phyloP scores from a whole-genome alignment of 2,797 vertebrate genomes.

The Neomorphus geoffroyi region DNA sequence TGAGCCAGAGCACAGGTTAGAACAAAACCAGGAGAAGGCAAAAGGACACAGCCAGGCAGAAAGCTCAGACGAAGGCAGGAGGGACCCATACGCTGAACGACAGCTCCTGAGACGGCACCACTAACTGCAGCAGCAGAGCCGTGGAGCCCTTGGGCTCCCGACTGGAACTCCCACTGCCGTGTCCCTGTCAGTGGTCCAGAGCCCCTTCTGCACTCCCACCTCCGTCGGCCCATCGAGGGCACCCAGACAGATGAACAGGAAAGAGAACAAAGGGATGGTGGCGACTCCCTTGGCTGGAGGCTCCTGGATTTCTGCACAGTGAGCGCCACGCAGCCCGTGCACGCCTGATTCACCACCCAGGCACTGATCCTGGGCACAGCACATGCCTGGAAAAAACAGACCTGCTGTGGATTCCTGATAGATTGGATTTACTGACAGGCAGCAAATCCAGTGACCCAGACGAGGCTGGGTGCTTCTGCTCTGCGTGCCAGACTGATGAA shows the following conservation, averaged over 20 bases:
- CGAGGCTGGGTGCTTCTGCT: not conserved
- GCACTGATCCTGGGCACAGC: not conserved
- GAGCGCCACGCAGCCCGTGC: not conserved
- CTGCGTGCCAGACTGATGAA: accelerated
- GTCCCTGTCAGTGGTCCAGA: not conserved
- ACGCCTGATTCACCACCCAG: not conserved
- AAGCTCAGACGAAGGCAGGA: not conserved
- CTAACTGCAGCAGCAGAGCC: not conserved
- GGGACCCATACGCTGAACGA: accelerated
- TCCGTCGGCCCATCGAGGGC: not conserved
- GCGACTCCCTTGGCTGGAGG: not conserved
- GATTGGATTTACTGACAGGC: not conserved
- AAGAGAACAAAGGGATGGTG: accelerated
- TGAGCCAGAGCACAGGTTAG: not conserved
- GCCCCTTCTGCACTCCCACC: not conserved
- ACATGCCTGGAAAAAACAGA: not conserved
- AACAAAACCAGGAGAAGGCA: not conserved
- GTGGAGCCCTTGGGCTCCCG: not conserved
- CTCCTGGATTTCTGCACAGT: not conserved
- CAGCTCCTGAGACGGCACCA: not conserved
- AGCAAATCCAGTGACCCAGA: not conserved
- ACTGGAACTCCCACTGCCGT: accelerated
- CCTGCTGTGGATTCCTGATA: accelerated
- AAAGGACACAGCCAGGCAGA: not conserved
- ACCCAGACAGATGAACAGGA: accelerated